phyloP scores from a whole-genome alignment of 2,888 invertebrate species.

The Erebia ligea region DNA sequence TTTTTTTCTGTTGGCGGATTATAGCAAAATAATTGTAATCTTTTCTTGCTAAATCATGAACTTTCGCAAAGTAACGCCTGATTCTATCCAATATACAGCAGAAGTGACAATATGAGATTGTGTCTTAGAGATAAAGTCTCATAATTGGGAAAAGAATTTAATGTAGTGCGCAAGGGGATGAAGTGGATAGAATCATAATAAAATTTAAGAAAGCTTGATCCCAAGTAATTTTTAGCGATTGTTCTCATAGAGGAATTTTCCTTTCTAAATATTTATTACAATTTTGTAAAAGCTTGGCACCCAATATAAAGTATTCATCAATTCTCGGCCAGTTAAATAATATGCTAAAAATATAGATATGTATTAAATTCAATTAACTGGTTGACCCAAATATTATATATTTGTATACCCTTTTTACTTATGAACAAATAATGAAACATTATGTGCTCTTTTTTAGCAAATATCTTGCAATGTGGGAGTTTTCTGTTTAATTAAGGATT shows the following conservation, averaged over 20 bases:
- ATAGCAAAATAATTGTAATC: too few relatives aligned
- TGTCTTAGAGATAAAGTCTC: not conserved
- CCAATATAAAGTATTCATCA: not conserved
- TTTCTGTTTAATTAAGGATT: not conserved
- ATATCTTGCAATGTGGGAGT: not conserved
- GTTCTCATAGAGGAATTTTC: not conserved
- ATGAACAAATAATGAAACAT: slow-evolving; percentile 12
- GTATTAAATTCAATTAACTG: slow-evolving; percentile 10
- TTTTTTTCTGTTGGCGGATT: too few relatives aligned
- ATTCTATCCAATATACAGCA: too few relatives aligned
- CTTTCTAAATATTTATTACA: too few relatives aligned
- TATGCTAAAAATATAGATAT: not conserved
- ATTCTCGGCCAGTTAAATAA: not conserved
- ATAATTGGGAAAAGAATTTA: not conserved
- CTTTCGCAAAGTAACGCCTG: too few relatives aligned
- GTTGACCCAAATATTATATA: not conserved
- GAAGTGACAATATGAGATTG: not conserved
- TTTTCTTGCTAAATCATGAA: too few relatives aligned
- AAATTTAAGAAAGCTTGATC: not conserved
- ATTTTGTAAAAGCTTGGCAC: too few relatives aligned
- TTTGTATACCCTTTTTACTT: slow-evolving; percentile 6
- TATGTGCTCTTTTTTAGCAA: slow-evolving; percentile 2
- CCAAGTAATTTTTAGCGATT: not conserved
- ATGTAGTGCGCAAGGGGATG: too few relatives aligned
- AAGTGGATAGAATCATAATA: not conserved